Evolutionary conservation across 2,797 vertebrate species (phyloP), one percentile per base, ranked within the genome.

Genomic region (Apodemus agrarius): DNA sequence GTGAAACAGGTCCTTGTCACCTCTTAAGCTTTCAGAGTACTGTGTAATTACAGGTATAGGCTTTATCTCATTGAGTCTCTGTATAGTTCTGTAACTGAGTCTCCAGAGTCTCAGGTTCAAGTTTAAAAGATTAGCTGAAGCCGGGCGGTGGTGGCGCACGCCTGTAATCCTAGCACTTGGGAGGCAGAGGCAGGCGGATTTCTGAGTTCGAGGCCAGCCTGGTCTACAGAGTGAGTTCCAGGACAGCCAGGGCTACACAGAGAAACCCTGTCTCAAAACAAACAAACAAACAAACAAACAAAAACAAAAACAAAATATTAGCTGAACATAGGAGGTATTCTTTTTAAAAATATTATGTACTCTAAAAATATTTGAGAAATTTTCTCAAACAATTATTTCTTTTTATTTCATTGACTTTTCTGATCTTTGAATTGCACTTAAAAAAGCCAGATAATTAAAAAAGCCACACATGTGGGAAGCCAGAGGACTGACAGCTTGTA

Each of bases 341-440:
- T 75, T 91, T 72, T 92, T n/a, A 92, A 74, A 52, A 40, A 49
- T 76, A 57, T 75, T 76, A 40, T 59, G 37, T 78, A 24, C 11
- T 49, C 22, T 95, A 52, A 46, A 83, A 57, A 76, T 83, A 67
- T 81, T 91, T 76, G 54, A 89, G 74, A 78, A 31, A 9, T 69
- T 92, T 83, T 92, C 65, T 89, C 37, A 89, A 59, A 83, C 34
- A 83, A 14, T 57, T 57, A 9, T 34, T 46, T 24, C 81, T 49
- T 61, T 89, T 40, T 21, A 22, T 89, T 82, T 88, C 31, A 59
- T 76, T 95, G 72, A n/a, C 34, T 24, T 81, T 94, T 87, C 24
- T 91, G 19, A 86, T 81, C 85, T 91, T 95, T 86, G 69, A 76
- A 80, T 63, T 95, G 19, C 52, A 52, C 34, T 96, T 88, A 40